phyloP scores from a whole-genome alignment of 2,888 invertebrate species.

The Charanyca ferruginea region DNA sequence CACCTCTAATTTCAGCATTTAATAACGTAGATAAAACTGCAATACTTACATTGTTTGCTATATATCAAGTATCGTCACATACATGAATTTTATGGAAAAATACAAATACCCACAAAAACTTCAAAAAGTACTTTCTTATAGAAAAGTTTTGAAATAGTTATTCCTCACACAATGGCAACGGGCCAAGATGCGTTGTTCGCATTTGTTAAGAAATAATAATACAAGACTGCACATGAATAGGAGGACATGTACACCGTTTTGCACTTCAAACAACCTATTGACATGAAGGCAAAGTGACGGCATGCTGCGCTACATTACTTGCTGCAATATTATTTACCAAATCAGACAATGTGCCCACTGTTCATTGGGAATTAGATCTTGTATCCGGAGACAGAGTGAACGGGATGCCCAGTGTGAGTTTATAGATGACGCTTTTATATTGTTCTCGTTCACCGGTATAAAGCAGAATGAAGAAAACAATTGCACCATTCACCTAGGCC shows the following conservation, averaged over 20 bases:
- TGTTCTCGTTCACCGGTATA: too few species aligned
- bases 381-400: too few species aligned
- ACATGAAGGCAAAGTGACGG: constrained; percentile 3
- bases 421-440: too few species aligned
- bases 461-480: too few species aligned
- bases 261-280: constrained; percentile 38
- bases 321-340: too few species aligned
- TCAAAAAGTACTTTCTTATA: constrained; percentile 2
- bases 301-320: not conserved
- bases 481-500: too few species aligned
- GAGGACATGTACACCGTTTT: constrained; percentile 60
- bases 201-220: constrained; percentile 80
- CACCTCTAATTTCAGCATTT: constrained; percentile 2
- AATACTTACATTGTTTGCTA: not conserved
- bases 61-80: not conserved
- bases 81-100: too few species aligned
- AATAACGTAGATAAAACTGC: not conserved
- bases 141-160: constrained; percentile 31
- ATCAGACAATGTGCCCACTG: too few species aligned
- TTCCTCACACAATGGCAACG: constrained; percentile 52
- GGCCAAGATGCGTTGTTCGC: constrained; percentile 67
- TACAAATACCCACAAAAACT: too few species aligned
- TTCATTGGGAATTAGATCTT: not conserved
- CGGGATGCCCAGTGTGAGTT: too few species aligned
- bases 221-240: constrained; percentile 53